Conservation (phyloP, 2,113 vertebrate genomes). For the Puffinus mauretanicus region DNA sequence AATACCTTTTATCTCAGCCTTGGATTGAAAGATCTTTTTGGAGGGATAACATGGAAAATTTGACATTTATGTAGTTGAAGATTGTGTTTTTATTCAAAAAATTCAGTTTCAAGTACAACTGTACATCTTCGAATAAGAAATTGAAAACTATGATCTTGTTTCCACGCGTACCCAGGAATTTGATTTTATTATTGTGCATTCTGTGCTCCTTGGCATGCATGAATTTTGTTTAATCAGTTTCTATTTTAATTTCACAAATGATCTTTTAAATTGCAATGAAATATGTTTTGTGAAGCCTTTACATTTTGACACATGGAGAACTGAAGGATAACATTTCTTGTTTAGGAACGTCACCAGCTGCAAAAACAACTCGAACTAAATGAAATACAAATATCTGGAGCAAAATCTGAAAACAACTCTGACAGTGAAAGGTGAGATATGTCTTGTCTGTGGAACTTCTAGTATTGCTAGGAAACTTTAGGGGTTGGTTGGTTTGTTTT, state of each 20-base stretch:
- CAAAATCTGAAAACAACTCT: slow-evolving; percentile 67
- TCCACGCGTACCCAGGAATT: neutral
- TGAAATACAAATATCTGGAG: slow-evolving; percentile 81
- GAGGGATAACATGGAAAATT: neutral
- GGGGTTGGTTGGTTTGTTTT: neutral
- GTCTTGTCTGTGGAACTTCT: neutral
- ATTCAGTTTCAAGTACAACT: neutral
- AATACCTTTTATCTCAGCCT: neutral
- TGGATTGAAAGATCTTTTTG: neutral
- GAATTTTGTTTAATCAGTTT: slow-evolving; percentile 11
- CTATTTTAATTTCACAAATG: slow-evolving; percentile 28
- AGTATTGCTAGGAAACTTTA: neutral
- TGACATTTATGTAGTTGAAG: neutral
- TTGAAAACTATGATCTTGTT: neutral
- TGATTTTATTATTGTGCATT: neutral
- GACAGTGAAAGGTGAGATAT: slow-evolving; percentile 78
- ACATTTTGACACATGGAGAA: neutral
- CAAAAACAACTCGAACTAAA: slow-evolving; percentile 83
- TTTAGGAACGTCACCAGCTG: slow-evolving; percentile 89
- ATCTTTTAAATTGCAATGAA: slow-evolving; percentile 11
- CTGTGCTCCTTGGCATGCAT: neutral
- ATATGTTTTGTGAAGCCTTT: neutral
- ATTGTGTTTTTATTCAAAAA: neutral
- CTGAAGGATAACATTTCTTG: neutral
- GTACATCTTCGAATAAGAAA: neutral